Base-by-base conservation (phyloP, 2,888 invertebrate species). In the Oscheius sp. region DNA sequence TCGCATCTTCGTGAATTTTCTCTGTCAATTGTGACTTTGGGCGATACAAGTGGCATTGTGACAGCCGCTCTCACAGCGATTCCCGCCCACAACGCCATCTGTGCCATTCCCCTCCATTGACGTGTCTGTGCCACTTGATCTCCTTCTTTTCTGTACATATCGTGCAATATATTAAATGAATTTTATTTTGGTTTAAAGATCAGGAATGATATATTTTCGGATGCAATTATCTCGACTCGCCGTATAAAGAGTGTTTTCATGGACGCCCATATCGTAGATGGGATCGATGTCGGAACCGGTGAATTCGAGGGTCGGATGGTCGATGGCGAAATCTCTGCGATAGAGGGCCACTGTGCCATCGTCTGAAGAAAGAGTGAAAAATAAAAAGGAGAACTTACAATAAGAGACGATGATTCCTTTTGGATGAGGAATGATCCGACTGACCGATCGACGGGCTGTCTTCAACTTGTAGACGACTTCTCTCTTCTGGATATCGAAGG, bases 271-370 rank as follows among this genome's bases (percentile, higher is more conserved):
- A 81, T 91, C 92, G 86, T 93, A 91, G 18, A 93, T 91, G 0
- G 93, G 93, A 35, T 35, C 35, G 88, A 91, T 92, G 84, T 93
- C 92, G 0, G 93, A 90, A 0, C 93, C 93, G 7, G 93, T 93
- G n/a, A 93, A 88, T 75, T 92, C 92, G 0, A 92, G 70, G 27
- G 70, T 69, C 0, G 76, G 41, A 1, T 46, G 52, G 16, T 29
- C 46, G 13, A 52, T 63, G 52, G 13, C 59, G 41, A 53, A 58
- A 29, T 29, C 53, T 21, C 59, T 25, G 23, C 55, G 53, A 45
- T 91, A 86, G 12, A 91, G 91, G 52, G 91, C 91, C 82, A 92
- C 92, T 0, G 91, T 91, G 0, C 93, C 93, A 86, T 93, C 93
- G 72, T 87, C 90, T 90, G 82, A 21, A 52, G 23, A 18, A 12